Percentiles rank a stretch among this genome's conserved stretches.
phyloP scores from a whole-genome alignment of 2,888 invertebrate species.

The Cephus sareptanus region DNA sequence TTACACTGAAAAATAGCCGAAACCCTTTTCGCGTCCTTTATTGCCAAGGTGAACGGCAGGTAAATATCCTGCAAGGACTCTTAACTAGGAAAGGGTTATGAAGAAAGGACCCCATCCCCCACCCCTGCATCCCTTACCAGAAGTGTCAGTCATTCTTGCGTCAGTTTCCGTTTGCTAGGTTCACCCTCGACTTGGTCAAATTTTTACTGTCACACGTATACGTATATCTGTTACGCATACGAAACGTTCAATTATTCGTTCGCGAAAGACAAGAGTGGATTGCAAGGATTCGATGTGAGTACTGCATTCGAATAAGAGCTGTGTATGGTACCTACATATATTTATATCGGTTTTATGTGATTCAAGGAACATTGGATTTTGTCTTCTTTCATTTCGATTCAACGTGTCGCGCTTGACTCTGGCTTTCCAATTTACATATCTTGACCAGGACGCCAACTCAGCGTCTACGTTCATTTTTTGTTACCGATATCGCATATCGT shows the following conservation, averaged over 20 bases:
- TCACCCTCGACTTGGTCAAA: background rate
- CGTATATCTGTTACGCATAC: background rate
- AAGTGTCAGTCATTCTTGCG: constrained; percentile 5
- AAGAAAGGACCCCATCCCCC: constrained; percentile 24
- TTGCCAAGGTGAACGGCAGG: constrained; percentile 46
- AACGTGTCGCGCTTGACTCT: background rate
- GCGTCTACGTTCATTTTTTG: background rate
- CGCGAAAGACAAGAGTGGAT: background rate
- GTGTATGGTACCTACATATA: background rate
- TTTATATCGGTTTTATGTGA: background rate
- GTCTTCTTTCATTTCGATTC: background rate
- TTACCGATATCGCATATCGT: background rate
- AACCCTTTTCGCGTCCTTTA: constrained; percentile 46
- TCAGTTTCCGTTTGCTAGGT: background rate
- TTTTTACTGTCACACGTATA: background rate
- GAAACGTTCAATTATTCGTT: background rate
- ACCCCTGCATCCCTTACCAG: background rate
- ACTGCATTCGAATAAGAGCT: background rate
- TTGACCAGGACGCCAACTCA: background rate
- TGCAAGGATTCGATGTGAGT: background rate
- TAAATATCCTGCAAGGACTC: constrained; percentile 24
- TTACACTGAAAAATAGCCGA: constrained; percentile 30
- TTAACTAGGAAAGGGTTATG: constrained; percentile 34
- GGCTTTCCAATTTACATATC: constrained; percentile 6
- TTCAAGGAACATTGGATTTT: background rate